A percentile compares a stretch with the other conserved stretches of the same genome.
Evolutionary conservation across 2,113 vertebrate species (phyloP).

Genomic region (Chascanopsetta lugubris): DNA sequence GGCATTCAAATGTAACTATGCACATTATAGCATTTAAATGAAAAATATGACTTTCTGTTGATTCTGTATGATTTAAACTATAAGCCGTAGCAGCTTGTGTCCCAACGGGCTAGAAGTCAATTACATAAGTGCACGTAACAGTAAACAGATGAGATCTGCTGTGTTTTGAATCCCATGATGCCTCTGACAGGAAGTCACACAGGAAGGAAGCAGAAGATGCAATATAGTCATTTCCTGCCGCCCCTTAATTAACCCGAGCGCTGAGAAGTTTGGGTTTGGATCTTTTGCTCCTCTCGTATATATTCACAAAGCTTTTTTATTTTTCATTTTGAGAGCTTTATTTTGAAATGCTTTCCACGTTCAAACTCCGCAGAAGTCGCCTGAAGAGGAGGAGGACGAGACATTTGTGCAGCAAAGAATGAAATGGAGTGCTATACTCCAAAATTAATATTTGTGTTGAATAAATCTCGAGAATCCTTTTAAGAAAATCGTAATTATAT

Average conservation of each 20-base stretch:
- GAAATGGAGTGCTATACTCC: too few relatives aligned
- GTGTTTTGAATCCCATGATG: slow-evolving; percentile 46
- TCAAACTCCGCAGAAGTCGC: not conserved
- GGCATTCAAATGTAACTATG: too few relatives aligned
- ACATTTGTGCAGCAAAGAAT: not conserved
- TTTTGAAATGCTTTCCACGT: not conserved
- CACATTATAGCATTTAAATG: not conserved
- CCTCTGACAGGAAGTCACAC: slow-evolving; percentile 37
- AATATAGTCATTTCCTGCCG: slow-evolving; percentile 66
- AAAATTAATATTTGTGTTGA: too few relatives aligned
- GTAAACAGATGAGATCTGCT: slow-evolving; percentile 41
- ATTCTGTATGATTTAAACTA: not conserved
- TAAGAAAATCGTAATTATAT: too few relatives aligned
- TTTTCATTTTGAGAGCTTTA: not conserved
- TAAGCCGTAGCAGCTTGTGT: not conserved
- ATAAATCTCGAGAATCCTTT: too few relatives aligned
- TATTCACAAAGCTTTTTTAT: not conserved
- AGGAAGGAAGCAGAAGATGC: slow-evolving; percentile 48
- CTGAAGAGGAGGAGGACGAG: not conserved
- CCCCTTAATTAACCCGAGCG: slow-evolving; percentile 12
- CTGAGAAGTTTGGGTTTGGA: not conserved
- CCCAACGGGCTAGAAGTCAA: not conserved
- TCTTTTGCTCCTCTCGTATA: not conserved
- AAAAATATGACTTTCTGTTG: too few relatives aligned
- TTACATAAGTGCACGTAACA: slow-evolving; percentile 11